Conservation (phyloP, 2,113 vertebrate genomes). For the Neogale vison region DNA sequence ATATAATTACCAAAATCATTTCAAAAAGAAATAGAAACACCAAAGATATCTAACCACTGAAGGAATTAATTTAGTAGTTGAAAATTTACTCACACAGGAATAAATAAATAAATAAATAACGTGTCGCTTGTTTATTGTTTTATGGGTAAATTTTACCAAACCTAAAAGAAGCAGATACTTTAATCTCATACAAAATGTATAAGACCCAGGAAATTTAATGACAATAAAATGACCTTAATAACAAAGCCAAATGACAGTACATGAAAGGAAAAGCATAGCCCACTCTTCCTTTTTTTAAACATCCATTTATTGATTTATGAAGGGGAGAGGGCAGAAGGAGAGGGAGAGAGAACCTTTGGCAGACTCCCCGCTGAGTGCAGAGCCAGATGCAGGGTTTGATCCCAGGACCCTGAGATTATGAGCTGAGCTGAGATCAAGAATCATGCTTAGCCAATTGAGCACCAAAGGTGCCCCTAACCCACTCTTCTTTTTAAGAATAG, state of each 20-base stretch:
- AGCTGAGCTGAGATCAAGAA: neutral
- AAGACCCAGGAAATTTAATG: neutral
- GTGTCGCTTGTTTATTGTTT: neutral
- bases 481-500: neutral
- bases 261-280: neutral
- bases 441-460: neutral
- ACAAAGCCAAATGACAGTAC: neutral
- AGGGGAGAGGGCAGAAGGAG: too few relatives aligned
- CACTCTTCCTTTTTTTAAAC: neutral
- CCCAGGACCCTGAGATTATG: neutral
- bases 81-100: neutral
- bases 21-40: slow-evolving; percentile 28
- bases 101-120: neutral
- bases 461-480: neutral
- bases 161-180: neutral
- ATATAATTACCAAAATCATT: neutral
- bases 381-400: neutral
- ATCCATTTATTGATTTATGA: neutral
- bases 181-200: neutral
- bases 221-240: neutral
- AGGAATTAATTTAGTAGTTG: neutral
- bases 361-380: neutral
- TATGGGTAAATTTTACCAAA: neutral
- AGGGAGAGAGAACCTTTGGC: neutral
- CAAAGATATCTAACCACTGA: neutral